Evolutionary conservation across 2,113 vertebrate species (phyloP).

Genomic region (Larimichthys crocea): DNA sequence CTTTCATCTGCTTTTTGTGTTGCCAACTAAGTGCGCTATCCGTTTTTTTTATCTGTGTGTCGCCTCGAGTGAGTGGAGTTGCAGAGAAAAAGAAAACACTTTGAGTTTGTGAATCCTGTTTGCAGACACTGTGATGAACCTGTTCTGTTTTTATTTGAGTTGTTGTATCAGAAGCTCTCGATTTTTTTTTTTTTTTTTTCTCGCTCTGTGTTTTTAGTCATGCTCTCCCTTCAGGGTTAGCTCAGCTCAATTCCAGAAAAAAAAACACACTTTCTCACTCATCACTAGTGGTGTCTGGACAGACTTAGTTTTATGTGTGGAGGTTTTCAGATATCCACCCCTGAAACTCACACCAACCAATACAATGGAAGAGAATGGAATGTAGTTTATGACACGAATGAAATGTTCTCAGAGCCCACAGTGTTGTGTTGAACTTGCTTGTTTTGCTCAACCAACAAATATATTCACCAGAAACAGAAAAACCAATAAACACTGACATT

Average conservation of each 20-base stretch:
- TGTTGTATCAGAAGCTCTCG: conserved; percentile 30
- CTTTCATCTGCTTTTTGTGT: conserved; percentile 63
- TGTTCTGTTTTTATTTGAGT: conserved; percentile 41
- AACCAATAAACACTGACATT: background rate
- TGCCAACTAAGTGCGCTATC: conserved; percentile 42
- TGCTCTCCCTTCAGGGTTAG: background rate
- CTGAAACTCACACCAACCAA: background rate
- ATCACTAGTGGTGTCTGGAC: background rate
- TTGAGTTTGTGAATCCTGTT: conserved; percentile 57
- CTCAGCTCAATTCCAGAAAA: conserved; percentile 30
- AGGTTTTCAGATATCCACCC: background rate
- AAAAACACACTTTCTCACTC: background rate
- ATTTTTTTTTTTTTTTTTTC: conserved; percentile 2
- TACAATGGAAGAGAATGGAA: background rate
- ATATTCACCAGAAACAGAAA: background rate
- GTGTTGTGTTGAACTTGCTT: background rate
- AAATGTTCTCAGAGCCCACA: too few relatives aligned
- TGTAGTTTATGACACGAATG: background rate
- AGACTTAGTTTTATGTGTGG: background rate
- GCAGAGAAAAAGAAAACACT: conserved; percentile 76
- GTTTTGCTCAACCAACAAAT: background rate
- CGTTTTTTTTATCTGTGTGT: conserved; percentile 40
- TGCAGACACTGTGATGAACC: conserved; percentile 64
- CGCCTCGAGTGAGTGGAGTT: conserved; percentile 60
- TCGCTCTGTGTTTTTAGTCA: conserved; percentile 20